Evolutionary conservation across 2,113 vertebrate genomes (phyloP).

Genomic region (Takifugu flavidus): DNA sequence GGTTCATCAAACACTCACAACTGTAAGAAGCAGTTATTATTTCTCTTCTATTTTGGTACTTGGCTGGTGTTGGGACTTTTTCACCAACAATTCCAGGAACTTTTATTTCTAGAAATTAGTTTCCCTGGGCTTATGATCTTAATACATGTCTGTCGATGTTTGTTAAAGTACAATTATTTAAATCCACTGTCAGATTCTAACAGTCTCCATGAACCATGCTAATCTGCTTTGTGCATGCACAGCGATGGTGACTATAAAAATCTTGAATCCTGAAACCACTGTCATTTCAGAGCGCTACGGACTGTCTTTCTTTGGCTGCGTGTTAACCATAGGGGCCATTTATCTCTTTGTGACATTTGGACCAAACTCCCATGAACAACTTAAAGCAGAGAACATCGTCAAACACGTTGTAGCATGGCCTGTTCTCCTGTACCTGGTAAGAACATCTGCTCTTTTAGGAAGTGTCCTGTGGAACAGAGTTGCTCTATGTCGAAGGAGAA

Average conservation of each 20-base stretch:
- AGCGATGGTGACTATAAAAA: not conserved
- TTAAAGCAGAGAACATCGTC: slow-evolving; percentile 87
- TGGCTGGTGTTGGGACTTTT: too few relatives aligned
- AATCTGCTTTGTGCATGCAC: not conserved
- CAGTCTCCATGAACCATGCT: too few relatives aligned
- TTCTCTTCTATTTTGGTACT: too few relatives aligned
- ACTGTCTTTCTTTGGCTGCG: slow-evolving; percentile 85
- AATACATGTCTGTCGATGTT: too few relatives aligned
- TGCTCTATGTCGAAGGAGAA: too few relatives aligned
- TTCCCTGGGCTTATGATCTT: not conserved
- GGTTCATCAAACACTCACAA: too few relatives aligned
- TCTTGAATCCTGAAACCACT: not conserved
- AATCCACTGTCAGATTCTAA: too few relatives aligned
- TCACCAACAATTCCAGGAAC: too few relatives aligned
- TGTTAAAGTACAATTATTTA: too few relatives aligned
- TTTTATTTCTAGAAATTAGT: too few relatives aligned
- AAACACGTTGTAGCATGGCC: slow-evolving; percentile 91
- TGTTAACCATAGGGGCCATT: slow-evolving; percentile 83
- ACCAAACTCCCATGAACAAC: slow-evolving; percentile 91
- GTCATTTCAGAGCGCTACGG: slow-evolving; percentile 80
- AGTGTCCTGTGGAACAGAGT: too few relatives aligned
- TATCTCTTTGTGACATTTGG: slow-evolving; percentile 94
- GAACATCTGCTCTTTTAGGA: slow-evolving; percentile 26
- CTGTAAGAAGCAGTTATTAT: too few relatives aligned
- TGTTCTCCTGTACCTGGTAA: slow-evolving; percentile 92